phyloP scores from a whole-genome alignment of 2,888 invertebrate genomes.

The Diplazon laetatorius region DNA sequence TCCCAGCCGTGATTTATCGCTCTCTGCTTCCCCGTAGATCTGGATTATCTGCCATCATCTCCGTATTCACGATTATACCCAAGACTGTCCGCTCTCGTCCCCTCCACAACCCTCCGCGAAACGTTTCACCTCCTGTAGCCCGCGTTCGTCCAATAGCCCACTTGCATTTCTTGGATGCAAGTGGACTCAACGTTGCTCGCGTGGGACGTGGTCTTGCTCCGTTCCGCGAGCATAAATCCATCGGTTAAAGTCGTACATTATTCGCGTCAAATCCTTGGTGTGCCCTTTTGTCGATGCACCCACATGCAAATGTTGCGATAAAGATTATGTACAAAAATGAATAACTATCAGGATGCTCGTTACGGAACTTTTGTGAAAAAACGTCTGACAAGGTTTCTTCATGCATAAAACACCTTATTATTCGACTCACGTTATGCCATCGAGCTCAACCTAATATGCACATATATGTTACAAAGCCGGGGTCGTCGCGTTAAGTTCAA shows the following conservation, averaged over 20 bases:
- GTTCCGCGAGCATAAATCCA: conserved; percentile 5
- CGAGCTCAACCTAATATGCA: conserved; percentile 9
- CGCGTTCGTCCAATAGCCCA: conserved; percentile 35
- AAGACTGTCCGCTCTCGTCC: conserved; percentile 41
- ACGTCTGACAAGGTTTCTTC: conserved; percentile 44
- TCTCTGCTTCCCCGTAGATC: conserved; percentile 74
- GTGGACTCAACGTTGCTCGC: conserved; percentile 33
- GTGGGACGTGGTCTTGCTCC: conserved; percentile 44
- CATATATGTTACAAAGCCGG: not conserved
- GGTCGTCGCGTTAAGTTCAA: conserved; percentile 18
- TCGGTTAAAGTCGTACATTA: conserved; percentile 7
- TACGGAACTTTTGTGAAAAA: conserved; percentile 46
- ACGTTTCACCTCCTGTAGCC: conserved; percentile 12
- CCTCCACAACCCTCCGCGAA: conserved; percentile 2
- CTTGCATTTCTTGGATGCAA: conserved; percentile 47
- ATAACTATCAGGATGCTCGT: conserved; percentile 34
- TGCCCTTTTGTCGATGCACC: conserved; percentile 44
- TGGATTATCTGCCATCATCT: conserved; percentile 81
- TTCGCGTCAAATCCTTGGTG: conserved; percentile 33
- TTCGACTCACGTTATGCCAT: conserved; percentile 40
- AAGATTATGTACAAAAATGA: conserved; percentile 38
- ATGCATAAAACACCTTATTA: conserved; percentile 52
- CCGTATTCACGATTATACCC: conserved; percentile 79
- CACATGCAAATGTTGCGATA: conserved; percentile 30
- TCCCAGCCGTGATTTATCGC: conserved; percentile 76